phyloP scores from a whole-genome alignment of 2,797 vertebrate species.

The Pangasius larnaudii region DNA sequence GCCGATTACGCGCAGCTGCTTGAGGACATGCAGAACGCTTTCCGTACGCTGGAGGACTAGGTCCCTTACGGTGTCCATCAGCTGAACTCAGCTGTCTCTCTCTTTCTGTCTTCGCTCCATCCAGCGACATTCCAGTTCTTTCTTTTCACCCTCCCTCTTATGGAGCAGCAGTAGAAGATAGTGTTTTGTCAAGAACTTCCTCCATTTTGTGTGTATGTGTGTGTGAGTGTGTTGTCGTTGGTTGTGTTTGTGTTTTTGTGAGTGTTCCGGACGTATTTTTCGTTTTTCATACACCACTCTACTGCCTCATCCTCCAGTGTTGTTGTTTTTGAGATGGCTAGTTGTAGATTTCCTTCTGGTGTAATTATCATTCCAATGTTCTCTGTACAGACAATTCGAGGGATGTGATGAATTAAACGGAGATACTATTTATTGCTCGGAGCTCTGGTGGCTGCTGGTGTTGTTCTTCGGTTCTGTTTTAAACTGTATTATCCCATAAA shows the following conservation, averaged over 20 bases:
- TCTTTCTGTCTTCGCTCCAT: conserved; percentile 24
- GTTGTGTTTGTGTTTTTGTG: conserved; percentile 46
- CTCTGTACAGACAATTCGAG: conserved; percentile 80
- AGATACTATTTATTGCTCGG: conserved; percentile 78
- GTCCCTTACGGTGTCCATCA: neutral
- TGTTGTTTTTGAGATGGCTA: conserved; percentile 59
- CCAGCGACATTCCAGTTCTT: conserved; percentile 72
- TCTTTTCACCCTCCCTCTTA: conserved; percentile 23
- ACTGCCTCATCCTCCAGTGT: conserved; percentile 23
- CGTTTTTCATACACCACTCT: conserved; percentile 15
- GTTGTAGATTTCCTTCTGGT: conserved; percentile 66
- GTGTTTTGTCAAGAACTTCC: conserved; percentile 26
- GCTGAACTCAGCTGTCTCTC: neutral
- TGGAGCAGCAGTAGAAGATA: conserved; percentile 30
- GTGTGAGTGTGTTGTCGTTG: conserved; percentile 58
- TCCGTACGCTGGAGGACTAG: conserved; percentile 90
- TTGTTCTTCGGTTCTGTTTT: conserved; percentile 58
- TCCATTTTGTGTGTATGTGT: conserved; percentile 37
- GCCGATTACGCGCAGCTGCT: conserved; percentile 89
- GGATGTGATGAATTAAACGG: conserved; percentile 70
- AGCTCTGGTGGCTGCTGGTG: conserved; percentile 64
- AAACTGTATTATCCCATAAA: conserved; percentile 73
- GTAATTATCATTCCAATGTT: conserved; percentile 74
- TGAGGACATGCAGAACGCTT: conserved; percentile 98
- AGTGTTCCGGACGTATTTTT: conserved; percentile 47